Evolutionary conservation across 2,888 invertebrate genomes (phyloP).

Genomic region (Ormyrus pomaceus): DNA sequence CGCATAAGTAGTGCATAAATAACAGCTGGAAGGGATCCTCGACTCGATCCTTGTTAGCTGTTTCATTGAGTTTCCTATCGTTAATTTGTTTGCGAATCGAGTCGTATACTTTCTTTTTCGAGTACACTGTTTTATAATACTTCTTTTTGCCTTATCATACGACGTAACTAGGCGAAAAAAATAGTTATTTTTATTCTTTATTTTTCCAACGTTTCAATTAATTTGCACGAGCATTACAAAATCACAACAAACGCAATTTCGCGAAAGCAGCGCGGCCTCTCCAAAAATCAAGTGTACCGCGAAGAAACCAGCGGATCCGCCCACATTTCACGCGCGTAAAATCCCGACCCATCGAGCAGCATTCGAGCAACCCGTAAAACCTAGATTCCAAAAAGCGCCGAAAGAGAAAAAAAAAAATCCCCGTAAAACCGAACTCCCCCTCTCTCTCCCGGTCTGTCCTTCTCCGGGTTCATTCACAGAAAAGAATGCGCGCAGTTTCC

Average conservation of each 20-base stretch:
- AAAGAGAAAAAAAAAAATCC: conserved; percentile 30
- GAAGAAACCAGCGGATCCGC: conserved; percentile 18
- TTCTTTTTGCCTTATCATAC: too few relatives aligned
- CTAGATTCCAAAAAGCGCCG: conserved; percentile 11
- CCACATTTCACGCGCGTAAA: conserved; percentile 52
- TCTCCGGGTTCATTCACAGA: conserved; percentile 18
- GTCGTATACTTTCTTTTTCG: too few relatives aligned
- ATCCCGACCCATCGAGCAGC: conserved; percentile 24
- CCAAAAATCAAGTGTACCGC: not conserved
- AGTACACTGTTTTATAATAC: too few relatives aligned
- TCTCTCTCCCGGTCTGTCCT: conserved; percentile 34
- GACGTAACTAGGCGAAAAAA: too few relatives aligned
- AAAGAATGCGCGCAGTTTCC: conserved; percentile 42
- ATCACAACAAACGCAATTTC: not conserved
- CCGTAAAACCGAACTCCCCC: conserved; percentile 26
- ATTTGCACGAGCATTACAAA: not conserved
- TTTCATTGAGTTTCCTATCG: not conserved
- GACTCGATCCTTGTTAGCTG: conserved; percentile 9
- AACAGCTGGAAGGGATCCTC: conserved; percentile 27
- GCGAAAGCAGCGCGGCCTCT: not conserved
- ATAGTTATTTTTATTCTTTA: too few relatives aligned
- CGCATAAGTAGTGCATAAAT: conserved; percentile 40
- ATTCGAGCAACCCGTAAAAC: not conserved
- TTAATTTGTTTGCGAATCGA: too few relatives aligned
- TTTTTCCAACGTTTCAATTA: not conserved